Evolutionary conservation across 2,888 invertebrate genomes (phyloP).

Genomic region (Aethes cnicana): DNA sequence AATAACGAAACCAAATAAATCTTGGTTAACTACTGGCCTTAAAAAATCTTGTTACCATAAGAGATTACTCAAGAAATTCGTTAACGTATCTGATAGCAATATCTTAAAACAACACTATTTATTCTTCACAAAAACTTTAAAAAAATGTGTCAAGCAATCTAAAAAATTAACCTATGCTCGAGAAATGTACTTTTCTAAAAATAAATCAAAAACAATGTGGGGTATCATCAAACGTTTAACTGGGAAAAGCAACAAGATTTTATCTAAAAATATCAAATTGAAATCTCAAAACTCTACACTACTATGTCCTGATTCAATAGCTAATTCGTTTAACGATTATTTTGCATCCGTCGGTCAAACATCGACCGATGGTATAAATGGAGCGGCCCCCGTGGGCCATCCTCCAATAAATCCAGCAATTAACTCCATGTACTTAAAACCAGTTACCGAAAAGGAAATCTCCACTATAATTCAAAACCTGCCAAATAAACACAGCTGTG

Average conservation of each 20-base stretch:
- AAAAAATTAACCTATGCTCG: not conserved
- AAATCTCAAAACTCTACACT: too few species aligned
- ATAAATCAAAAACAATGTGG: too few species aligned
- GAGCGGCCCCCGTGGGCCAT: not conserved
- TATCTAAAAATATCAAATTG: too few species aligned
- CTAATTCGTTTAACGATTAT: too few species aligned
- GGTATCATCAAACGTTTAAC: too few species aligned
- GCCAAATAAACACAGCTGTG: not conserved
- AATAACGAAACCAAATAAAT: not conserved
- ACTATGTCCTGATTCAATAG: too few species aligned
- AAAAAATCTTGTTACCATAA: conserved; percentile 9
- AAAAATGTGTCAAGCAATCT: conserved; percentile 9
- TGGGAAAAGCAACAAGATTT: too few species aligned
- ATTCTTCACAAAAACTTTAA: not conserved
- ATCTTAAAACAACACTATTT: not conserved
- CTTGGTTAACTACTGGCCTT: conserved; percentile 8
- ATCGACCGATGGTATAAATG: too few species aligned
- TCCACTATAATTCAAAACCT: not conserved
- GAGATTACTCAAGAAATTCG: conserved; percentile 1
- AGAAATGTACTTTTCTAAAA: not conserved
- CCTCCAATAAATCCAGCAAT: not conserved
- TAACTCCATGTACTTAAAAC: conserved; percentile 7
- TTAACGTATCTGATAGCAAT: not conserved
- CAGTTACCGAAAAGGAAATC: conserved; percentile 1
- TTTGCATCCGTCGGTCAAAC: too few species aligned